phyloP scores from a whole-genome alignment of 2,113 vertebrate genomes.

The Phoenicopterus ruber region DNA sequence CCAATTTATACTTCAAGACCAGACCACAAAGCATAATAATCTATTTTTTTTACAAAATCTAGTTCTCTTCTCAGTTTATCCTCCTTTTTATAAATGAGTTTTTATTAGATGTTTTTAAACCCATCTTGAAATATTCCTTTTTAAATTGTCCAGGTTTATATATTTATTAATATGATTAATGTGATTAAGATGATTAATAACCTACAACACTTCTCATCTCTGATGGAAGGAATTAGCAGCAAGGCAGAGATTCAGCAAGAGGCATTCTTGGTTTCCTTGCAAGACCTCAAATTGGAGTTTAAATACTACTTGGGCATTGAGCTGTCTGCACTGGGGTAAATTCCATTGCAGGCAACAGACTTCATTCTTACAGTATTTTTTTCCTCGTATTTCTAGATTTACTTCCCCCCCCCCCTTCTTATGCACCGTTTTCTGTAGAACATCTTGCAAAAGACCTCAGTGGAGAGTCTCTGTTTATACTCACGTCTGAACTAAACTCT shows the following conservation, averaged over 20 bases:
- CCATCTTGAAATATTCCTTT: not conserved
- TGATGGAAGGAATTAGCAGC: not conserved
- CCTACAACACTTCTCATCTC: not conserved
- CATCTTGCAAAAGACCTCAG: not conserved
- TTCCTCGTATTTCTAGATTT: not conserved
- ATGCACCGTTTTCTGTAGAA: not conserved
- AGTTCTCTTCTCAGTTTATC: not conserved
- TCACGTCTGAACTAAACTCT: not conserved
- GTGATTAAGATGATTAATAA: not conserved
- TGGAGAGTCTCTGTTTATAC: not conserved
- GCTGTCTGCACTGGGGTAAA: not conserved
- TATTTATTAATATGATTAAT: not conserved
- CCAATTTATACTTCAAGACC: not conserved
- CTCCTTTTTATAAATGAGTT: not conserved
- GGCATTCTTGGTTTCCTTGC: not conserved
- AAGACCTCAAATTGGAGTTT: not conserved
- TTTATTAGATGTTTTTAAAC: not conserved
- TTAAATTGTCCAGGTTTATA: not conserved
- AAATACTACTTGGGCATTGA: not conserved
- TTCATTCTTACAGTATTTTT: not conserved
- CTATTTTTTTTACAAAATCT: too few relatives aligned
- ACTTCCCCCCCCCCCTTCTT: fast-evolving
- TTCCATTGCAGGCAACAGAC: not conserved
- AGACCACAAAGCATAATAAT: not conserved
- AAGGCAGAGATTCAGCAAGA: not conserved